Evolutionary conservation across 1,140 invertebrate species (phyloP), one percentile per base, ranked within the genome.

Genomic region (Linepithema humile): DNA sequence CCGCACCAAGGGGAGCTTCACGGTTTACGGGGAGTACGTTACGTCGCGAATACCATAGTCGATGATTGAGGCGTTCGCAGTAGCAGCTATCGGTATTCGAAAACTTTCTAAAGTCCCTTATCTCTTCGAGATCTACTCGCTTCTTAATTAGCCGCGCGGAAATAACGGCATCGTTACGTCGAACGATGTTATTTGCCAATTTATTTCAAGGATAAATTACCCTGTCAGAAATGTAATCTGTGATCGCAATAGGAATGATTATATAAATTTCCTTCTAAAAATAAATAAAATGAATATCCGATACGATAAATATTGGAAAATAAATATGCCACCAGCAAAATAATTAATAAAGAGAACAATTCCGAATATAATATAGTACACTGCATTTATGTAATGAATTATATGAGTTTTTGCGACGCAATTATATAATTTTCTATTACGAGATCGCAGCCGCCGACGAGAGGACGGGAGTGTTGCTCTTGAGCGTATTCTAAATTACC

Each of bases 401-500:
- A n/a, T n/a, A n/a, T n/a, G 17, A 74, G 2, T 43, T 43, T 60
- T 74, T 60, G 43, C 7, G 17, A 74, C n/a, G 12, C 53, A 10
- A 45, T 74, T 45, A 74, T 5, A n/a, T 7, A 35, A 43, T 7
- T 67, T 55, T 53, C 29, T 15, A 0, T 6, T n/a, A 17, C 32
- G 1, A 32, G 23, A 17, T 6, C 12, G 9, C n/a, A 15, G 20
- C 23, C 7, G 35, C 23, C 26, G 64, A 70, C 62, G 32, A 78
- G 62, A 53, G 32, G 2, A 35, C n/a, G 29, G 26, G 74, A 78
- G 35, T 23, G 64, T n/a, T 43, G 23, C 35, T 69, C 64, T 70
- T 15, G 64, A 80, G 35, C 48, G 35, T 57, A 80, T 70, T 67
- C 64, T 70, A 55, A 69, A 70, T 80, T 70, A 70, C 48, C 48